Base-by-base conservation (phyloP, 2,113 vertebrate species). In the Ageneiosus marmoratus region DNA sequence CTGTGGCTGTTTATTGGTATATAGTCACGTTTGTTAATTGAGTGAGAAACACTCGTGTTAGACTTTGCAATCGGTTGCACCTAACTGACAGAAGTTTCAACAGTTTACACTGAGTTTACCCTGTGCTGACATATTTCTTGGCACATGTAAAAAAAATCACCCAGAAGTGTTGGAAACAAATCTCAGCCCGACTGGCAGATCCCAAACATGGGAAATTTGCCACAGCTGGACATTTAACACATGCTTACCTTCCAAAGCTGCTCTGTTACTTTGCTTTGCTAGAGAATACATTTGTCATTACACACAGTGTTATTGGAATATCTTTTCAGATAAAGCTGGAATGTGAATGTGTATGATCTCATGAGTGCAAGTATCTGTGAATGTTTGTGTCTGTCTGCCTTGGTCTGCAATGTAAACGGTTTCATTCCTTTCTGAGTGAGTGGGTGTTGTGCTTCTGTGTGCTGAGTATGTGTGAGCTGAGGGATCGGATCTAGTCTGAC, bases 61-160 rank as follows among this genome's bases (percentile, higher is more conserved):
- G n/a, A 81, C 73, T 79, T 81, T 74, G 27, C 83, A 67, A 27
- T 65, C n/a, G 44, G 67, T 55, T 81, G 78, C 69, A 24, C 69
- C 67, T 67, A 81, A 27, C 77, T 62, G 48, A 77, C 53, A 81
- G 34, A 55, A 53, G 27, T 82, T 70, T 79, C 84, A 84, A 84
- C 85, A 88, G 90, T 90, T 92, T 89, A 86, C 79, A 76, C 34
- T 58, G 4, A 55, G 83, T 86, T 83, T 85, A 80, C 60, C 80
- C 79, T 81, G 86, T 82, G 87, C 60, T 89, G 89, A 88, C 85
- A 90, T 89, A 80, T 87, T 90, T 76, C 84, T 86, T 46, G 37
- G 70, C 55, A 72, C 63, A 85, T 80, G 79, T 70, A 56, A 55
- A 76, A 46, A 73, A 81, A 82, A 1, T 55, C 58, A 73, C 55